These are phyloP conservation scores for Agrotis clavis DNA, from an alignment of 2,888 invertebrate genomes.

Conservation along the genomic window DNA sequence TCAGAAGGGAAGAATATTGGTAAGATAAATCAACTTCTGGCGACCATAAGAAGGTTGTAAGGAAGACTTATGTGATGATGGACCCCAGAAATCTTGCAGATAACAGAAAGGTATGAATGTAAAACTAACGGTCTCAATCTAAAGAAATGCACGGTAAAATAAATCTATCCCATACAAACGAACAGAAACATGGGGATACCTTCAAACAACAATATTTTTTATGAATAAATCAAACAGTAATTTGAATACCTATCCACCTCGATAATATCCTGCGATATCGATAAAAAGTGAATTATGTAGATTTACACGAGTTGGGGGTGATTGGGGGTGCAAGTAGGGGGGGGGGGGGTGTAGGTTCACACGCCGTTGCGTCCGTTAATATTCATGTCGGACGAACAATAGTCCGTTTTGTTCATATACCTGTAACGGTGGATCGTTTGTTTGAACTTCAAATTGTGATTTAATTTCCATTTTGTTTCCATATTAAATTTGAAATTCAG, in stretches of 20 bases:
- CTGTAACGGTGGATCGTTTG: slow-evolving; percentile 52
- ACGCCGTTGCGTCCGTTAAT: slow-evolving; percentile 70
- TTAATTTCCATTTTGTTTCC: slow-evolving; percentile 3
- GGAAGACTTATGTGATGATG: background rate
- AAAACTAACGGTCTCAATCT: no score
- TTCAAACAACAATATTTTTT: slow-evolving; percentile 58
- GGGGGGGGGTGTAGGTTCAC: slow-evolving; percentile 59
- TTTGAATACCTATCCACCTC: slow-evolving; percentile 69
- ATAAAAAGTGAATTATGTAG: slow-evolving; percentile 71
- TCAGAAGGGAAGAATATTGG: background rate
- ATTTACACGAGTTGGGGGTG: slow-evolving; percentile 60
- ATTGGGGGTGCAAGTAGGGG: slow-evolving; percentile 15
- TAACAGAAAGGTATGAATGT: no score
- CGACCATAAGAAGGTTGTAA: background rate
- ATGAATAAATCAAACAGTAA: slow-evolving; percentile 65
- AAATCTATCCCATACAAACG: background rate
- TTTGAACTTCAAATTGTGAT: slow-evolving; percentile 25
- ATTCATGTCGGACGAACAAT: slow-evolving; percentile 69
- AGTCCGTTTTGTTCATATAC: slow-evolving; percentile 65
- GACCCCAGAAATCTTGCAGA: background rate
- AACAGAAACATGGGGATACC: slow-evolving; percentile 33
- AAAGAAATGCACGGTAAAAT: no score
- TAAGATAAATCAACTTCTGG: background rate
- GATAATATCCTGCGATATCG: slow-evolving; percentile 64
- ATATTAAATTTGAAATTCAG: background rate